Conservation (phyloP, 1,140 invertebrate genomes). For the Lerema accius region DNA sequence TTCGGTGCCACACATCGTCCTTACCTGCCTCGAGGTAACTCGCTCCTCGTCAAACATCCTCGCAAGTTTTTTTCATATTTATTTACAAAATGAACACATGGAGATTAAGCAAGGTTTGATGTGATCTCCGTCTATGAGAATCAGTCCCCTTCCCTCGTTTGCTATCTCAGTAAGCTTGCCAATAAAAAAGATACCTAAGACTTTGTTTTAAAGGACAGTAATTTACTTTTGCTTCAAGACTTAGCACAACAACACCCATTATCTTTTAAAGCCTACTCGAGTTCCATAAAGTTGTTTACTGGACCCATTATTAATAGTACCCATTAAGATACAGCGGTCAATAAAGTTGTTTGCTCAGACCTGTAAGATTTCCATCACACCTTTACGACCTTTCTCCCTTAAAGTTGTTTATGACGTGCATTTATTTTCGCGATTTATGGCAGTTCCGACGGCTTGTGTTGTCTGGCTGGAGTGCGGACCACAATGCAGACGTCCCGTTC, state of each 20-base stretch:
- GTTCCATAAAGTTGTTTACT: background rate
- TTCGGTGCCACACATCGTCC: no score
- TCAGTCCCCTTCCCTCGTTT: no score
- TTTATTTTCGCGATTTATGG: background rate
- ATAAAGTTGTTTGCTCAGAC: constrained; percentile 35
- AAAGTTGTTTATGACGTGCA: constrained; percentile 1
- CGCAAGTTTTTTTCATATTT: no score
- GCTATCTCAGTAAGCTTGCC: no score
- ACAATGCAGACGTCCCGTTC: background rate
- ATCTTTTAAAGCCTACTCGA: background rate
- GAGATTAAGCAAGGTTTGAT: no score
- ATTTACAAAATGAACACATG: no score
- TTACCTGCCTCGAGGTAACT: no score
- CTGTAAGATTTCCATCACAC: constrained; percentile 22
- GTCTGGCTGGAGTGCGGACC: background rate
- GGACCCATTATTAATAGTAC: background rate
- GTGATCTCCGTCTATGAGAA: no score
- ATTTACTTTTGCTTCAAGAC: no score
- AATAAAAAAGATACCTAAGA: no score
- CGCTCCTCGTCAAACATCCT: no score
- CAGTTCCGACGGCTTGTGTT: background rate
- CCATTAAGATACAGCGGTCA: constrained; percentile 27
- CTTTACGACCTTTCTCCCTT: constrained; percentile 32
- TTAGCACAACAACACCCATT: background rate
- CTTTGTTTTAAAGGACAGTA: no score